Conservation (phyloP, 2,113 vertebrate species). For the Gobio gobio region DNA sequence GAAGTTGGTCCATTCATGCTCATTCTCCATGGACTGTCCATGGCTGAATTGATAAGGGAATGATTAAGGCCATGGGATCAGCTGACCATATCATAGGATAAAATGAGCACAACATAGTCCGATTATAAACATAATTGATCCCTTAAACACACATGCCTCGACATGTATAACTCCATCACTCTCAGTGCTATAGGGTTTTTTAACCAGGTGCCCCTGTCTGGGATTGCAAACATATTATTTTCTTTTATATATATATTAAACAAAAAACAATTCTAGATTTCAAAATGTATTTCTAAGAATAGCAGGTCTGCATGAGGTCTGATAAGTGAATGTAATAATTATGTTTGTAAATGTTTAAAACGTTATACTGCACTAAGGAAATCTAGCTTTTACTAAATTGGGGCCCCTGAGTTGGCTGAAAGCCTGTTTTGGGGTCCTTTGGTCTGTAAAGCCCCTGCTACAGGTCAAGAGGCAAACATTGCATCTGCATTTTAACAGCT, state of each 20-base stretch:
- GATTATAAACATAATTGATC: slow-evolving; percentile 69
- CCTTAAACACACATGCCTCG: slow-evolving; percentile 16
- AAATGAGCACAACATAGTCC: slow-evolving; percentile 66
- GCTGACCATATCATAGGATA: slow-evolving; percentile 55
- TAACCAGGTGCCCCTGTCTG: background rate
- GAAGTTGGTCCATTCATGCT: background rate
- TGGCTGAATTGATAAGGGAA: slow-evolving; percentile 55
- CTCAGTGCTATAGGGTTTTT: background rate
- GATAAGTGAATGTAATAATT: background rate
- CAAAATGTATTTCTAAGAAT: too few species aligned
- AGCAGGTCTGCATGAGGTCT: too few species aligned
- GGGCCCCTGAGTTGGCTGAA: background rate
- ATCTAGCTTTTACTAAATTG: background rate
- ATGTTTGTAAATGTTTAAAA: background rate
- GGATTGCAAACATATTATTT: too few species aligned
- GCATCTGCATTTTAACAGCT: background rate
- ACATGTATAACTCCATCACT: background rate
- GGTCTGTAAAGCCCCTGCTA: background rate
- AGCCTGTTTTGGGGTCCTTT: background rate
- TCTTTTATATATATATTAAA: too few species aligned
- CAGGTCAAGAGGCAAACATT: background rate
- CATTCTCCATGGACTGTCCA: background rate
- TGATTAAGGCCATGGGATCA: slow-evolving; percentile 50
- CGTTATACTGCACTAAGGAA: background rate
- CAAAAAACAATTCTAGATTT: too few species aligned